A percentile compares a stretch with the other conserved stretches of the same genome.
These are phyloP conservation scores for Pseudomyrmex sp. DNA, from an alignment of 1,140 invertebrate genomes.

Conservation along the genomic window DNA sequence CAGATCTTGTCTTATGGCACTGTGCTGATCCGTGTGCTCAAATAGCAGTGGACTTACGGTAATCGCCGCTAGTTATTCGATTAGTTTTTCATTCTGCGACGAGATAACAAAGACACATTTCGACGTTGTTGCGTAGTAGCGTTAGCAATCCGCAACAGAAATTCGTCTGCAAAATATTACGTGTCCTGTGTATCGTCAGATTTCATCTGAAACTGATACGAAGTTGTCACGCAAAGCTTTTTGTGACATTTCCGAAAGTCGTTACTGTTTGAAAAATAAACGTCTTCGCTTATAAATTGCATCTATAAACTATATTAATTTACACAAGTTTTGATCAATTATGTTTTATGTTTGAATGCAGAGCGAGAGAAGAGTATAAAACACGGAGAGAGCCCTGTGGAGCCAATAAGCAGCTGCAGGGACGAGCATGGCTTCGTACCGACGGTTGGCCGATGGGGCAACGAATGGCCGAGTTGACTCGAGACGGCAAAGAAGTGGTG, in stretches of 20 bases:
- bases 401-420: constrained; percentile 87
- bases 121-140: neutral
- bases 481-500: constrained; percentile 86
- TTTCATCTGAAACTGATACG: neutral
- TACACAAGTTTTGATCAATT: too few species aligned
- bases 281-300: too few species aligned
- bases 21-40: constrained; percentile 70
- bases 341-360: constrained; percentile 60
- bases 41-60: constrained; percentile 74
- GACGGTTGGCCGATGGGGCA: constrained; percentile 93
- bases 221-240: neutral
- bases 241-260: neutral
- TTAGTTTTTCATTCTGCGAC: neutral
- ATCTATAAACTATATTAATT: too few species aligned
- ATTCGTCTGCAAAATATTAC: neutral
- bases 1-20: constrained; percentile 70
- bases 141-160: neutral
- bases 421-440: constrained; percentile 89
- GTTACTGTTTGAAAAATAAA: neutral
- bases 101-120: neutral
- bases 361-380: constrained; percentile 86
- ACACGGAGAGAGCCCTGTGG: constrained; percentile 86
- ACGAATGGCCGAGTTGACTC: constrained; percentile 97
- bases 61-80: constrained; percentile 12
- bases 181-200: neutral